Percentiles rank a stretch among this genome's conserved stretches.
phyloP scores from a whole-genome alignment of 1,140 invertebrate genomes.

The Saccostrea echinata region DNA sequence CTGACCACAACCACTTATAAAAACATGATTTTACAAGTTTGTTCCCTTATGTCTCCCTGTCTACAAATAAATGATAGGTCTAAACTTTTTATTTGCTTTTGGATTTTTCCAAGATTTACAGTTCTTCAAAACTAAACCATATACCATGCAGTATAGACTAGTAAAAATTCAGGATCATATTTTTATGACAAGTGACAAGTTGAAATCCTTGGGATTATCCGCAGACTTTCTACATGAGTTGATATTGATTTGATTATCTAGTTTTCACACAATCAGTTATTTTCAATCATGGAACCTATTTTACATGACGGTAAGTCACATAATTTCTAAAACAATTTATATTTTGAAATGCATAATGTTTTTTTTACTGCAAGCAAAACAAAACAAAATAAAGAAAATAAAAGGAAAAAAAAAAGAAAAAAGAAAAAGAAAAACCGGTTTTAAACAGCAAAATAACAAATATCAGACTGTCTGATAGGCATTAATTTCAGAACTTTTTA shows the following conservation, averaged over 20 bases:
- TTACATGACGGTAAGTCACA: neutral
- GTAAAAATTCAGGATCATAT: neutral
- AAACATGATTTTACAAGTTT: neutral
- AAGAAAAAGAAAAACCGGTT: no score
- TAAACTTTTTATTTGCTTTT: neutral
- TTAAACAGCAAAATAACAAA: no score
- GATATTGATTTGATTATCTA: neutral
- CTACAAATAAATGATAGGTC: neutral
- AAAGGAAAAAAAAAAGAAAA: no score
- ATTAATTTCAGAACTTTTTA: no score
- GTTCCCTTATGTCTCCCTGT: neutral
- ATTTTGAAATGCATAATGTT: no score
- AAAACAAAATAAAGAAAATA: no score
- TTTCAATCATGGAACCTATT: conserved; percentile 12
- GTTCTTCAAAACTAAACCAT: neutral
- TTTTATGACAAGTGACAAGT: neutral
- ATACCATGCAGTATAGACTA: neutral
- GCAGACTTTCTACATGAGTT: neutral
- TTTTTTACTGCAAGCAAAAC: no score
- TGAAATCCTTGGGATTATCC: neutral
- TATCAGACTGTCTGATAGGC: no score
- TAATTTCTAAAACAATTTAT: no score
- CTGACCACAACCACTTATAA: neutral
- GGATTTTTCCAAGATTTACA: neutral
- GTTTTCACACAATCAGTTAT: neutral